A percentile compares a stretch with the other conserved stretches of the same genome.
Conservation (phyloP, 2,888 invertebrate genomes). For the Heliconius ismenius region DNA sequence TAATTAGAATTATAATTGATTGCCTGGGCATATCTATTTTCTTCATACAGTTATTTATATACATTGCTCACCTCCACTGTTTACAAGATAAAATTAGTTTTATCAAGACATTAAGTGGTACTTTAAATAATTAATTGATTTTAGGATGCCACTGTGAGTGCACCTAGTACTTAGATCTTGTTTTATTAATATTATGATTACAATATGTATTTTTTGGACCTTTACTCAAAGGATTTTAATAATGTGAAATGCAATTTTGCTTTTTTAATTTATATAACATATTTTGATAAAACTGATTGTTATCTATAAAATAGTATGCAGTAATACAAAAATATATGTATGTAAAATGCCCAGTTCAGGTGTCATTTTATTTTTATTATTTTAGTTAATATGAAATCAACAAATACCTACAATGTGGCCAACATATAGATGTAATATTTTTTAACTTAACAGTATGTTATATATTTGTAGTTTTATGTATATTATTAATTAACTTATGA, state of each 20-base stretch:
- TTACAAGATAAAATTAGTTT: not conserved
- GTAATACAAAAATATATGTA: not conserved
- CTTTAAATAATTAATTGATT: not conserved
- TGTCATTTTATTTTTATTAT: slow-evolving; percentile 20
- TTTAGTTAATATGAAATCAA: slow-evolving; percentile 33
- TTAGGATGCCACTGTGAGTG: not conserved
- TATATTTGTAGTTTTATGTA: slow-evolving; percentile 23
- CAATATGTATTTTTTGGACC: not conserved
- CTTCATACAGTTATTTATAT: slow-evolving; percentile 1
- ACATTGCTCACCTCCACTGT: slow-evolving; percentile 15
- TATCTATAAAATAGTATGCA: not conserved
- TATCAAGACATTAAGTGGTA: slow-evolving; percentile 5
- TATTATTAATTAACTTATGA: slow-evolving; percentile 22
- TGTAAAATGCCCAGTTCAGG: slow-evolving; percentile 11
- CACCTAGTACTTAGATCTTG: not conserved
- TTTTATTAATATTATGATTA: not conserved
- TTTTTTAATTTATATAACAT: not conserved
- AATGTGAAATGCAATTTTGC: not conserved
- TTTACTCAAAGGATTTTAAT: not conserved
- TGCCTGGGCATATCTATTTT: not conserved
- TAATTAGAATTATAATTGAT: slow-evolving; percentile 21
- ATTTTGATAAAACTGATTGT: not conserved
- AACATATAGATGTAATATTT: slow-evolving; percentile 37
- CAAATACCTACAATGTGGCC: slow-evolving; percentile 42
- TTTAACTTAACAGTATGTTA: slow-evolving; percentile 22